phyloP scores from a whole-genome alignment of 2,797 vertebrate genomes.

The Lutjanus argentimaculatus region DNA sequence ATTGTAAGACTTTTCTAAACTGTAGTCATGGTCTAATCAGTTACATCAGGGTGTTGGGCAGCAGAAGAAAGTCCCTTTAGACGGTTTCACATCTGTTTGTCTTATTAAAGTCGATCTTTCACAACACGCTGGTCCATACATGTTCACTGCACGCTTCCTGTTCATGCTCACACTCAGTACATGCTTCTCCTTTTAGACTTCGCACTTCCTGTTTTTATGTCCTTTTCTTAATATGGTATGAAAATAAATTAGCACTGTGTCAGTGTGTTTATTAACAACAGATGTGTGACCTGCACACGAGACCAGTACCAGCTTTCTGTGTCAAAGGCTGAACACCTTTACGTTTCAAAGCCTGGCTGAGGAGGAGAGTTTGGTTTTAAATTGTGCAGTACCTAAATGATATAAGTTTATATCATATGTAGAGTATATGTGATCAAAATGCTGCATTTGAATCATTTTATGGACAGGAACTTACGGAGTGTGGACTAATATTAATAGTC shows the following conservation, averaged over 20 bases:
- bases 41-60: slow-evolving; percentile 58
- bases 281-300: slow-evolving; percentile 47
- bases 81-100: slow-evolving; percentile 82
- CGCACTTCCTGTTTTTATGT: slow-evolving; percentile 80
- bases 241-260: slow-evolving; percentile 57
- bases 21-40: neutral
- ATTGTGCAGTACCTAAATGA: neutral
- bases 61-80: slow-evolving; percentile 76
- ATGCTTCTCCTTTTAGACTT: slow-evolving; percentile 80
- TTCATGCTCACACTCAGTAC: slow-evolving; percentile 65
- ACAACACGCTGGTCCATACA: slow-evolving; percentile 71
- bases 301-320: slow-evolving; percentile 42
- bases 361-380: neutral
- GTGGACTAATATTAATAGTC: too few species aligned
- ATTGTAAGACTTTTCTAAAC: slow-evolving; percentile 13
- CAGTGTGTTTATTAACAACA: slow-evolving; percentile 56
- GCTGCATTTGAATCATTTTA: neutral
- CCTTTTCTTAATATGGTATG: slow-evolving; percentile 64
- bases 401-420: neutral
- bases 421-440: neutral
- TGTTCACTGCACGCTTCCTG: slow-evolving; percentile 77
- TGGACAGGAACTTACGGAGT: neutral
- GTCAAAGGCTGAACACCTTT: slow-evolving; percentile 23
- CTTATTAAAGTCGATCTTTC: slow-evolving; percentile 79
- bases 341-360: slow-evolving; percentile 2